Evolutionary conservation across 2,113 vertebrate genomes (phyloP).

Genomic region (Aegotheles bennettii): DNA sequence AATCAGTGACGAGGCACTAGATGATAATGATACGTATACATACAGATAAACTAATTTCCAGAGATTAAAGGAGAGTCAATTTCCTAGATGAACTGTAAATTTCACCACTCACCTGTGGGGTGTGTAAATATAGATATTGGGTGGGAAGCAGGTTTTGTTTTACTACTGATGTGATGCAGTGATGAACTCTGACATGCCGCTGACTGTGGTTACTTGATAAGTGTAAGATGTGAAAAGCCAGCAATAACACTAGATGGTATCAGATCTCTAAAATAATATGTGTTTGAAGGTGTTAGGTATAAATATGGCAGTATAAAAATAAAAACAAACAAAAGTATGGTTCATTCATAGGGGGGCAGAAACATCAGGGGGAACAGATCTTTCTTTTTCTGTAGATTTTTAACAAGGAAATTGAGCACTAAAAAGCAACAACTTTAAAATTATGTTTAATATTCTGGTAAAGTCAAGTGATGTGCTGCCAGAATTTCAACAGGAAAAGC

Average conservation of each 20-base stretch:
- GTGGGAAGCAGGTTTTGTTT: conserved; percentile 41
- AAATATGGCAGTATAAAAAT: neutral
- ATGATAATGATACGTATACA: neutral
- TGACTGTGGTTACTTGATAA: conserved; percentile 67
- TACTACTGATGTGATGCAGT: conserved; percentile 16
- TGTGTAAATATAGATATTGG: conserved; percentile 51
- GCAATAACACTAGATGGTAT: conserved; percentile 49
- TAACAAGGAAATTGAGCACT: conserved; percentile 29
- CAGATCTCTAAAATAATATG: conserved; percentile 48
- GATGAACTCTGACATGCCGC: conserved; percentile 61
- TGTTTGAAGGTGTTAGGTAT: conserved; percentile 34
- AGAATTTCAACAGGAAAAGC: neutral
- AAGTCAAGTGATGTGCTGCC: conserved; percentile 5
- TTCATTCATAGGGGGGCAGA: conserved; percentile 23
- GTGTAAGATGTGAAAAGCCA: conserved; percentile 52
- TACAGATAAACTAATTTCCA: conserved; percentile 17
- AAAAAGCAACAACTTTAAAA: neutral
- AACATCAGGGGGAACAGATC: conserved; percentile 42
- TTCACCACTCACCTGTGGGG: conserved; percentile 50
- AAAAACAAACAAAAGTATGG: conserved; percentile 22
- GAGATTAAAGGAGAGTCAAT: conserved; percentile 43
- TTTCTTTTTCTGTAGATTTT: conserved; percentile 43
- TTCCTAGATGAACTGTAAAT: conserved; percentile 48
- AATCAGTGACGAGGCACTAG: neutral
- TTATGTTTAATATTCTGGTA: neutral